Base-by-base conservation (phyloP, 2,113 vertebrate genomes). In the Talpa occidentalis region DNA sequence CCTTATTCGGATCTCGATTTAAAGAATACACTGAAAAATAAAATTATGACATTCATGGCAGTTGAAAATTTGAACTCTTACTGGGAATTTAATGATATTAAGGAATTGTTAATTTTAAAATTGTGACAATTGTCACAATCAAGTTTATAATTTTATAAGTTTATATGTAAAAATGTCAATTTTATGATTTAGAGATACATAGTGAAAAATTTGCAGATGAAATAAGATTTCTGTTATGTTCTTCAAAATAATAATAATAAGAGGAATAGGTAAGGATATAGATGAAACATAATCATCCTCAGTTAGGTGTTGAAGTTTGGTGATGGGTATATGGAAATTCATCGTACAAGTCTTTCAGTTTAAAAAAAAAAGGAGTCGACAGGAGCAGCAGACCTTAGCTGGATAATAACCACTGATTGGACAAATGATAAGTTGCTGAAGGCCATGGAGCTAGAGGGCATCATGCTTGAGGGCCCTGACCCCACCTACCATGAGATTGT, bases 51-150 rank as follows among this genome's bases (percentile, higher is more conserved):
- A 30, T 44, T 49, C 6, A 37, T 73, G 30, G 22, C 37, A 78
- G 74, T 77, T 74, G 54, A 81, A 91, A 77, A 85, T 77, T 88
- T 94, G 47, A 79, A 74, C 28, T 67, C 1, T 86, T 52, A 62
- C 16, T 78, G 60, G 10, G 40, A 62, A 56, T 44, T 78, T 95
- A 66, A 62, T 90, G 80, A 78, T 30, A 79, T 30, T 54, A 79
- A 73, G 30, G 4, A 19, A 37, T 79, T 66, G 3, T 44, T 93
- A 73, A 83, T 78, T 73, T 93, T 90, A n/a, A 81, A 88, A 52
- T 76, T 62, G 21, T 87, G 26, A 62, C 47, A 67, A 42, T 67
- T 17, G 5, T 62, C 49, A 52, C 49, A 52, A 52, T 52, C 17
- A 17, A 52, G 49, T 52, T 52, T 52, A 52, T 16, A 52, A 52